Evolutionary conservation across 2,113 vertebrate genomes (phyloP).

Genomic region (Piliocolobus tephrosceles): DNA sequence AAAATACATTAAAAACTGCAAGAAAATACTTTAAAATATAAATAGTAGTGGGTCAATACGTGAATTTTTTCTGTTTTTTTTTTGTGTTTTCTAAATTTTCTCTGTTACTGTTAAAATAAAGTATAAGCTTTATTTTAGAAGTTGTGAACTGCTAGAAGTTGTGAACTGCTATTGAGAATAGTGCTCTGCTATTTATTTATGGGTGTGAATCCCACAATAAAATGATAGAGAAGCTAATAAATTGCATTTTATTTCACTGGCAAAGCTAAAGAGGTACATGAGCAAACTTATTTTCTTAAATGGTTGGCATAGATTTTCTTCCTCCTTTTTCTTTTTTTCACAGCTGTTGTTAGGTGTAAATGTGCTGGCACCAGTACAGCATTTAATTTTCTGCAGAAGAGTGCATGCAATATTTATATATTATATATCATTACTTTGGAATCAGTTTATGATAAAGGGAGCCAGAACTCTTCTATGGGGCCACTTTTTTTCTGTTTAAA

Average conservation of each 20-base stretch:
- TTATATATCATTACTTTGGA: constrained; percentile 82
- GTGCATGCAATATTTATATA: constrained; percentile 79
- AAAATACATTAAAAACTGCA: not conserved
- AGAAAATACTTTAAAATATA: constrained; percentile 24
- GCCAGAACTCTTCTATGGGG: constrained; percentile 56
- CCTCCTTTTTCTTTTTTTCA: not conserved
- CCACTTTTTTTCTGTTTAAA: constrained; percentile 72
- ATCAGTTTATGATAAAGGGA: constrained; percentile 77
- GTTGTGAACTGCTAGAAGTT: constrained; percentile 18
- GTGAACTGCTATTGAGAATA: constrained; percentile 8
- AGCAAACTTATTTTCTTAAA: constrained; percentile 40
- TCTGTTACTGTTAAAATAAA: not conserved
- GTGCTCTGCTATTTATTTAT: constrained; percentile 26
- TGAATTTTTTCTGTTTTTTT: constrained; percentile 14
- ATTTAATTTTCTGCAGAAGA: constrained; percentile 76
- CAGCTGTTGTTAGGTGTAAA: constrained; percentile 75
- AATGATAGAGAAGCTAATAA: constrained; percentile 22
- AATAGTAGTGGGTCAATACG: not conserved
- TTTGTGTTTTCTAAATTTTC: constrained; percentile 22
- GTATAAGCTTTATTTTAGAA: constrained; percentile 10
- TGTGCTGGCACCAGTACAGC: constrained; percentile 51
- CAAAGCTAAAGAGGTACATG: not conserved
- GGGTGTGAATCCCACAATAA: not conserved
- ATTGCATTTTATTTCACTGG: constrained; percentile 38
- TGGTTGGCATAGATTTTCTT: constrained; percentile 47